These are phyloP conservation scores for Microplitis deprimator DNA, from an alignment of 2,888 invertebrate species.

Conservation along the genomic window DNA sequence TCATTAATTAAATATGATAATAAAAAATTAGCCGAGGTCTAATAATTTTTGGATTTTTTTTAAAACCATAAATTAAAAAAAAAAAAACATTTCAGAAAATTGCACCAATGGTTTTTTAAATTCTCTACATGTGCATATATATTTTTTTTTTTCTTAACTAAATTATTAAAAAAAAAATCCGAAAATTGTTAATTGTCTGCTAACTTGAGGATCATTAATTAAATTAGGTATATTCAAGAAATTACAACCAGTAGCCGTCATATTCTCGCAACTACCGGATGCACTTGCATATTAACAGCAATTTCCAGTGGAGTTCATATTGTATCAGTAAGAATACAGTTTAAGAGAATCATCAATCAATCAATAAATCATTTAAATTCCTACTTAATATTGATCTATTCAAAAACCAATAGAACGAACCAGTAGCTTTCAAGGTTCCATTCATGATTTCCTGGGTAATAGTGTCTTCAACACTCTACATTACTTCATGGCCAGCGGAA, in stretches of 20 bases:
- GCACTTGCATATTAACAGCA: constrained; percentile 26
- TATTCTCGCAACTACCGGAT: constrained; percentile 19
- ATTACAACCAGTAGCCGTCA: constrained; percentile 33
- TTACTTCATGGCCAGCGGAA: constrained; percentile 49
- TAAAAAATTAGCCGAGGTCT: no score
- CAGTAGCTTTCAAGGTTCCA: constrained; percentile 46
- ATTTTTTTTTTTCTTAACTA: no score
- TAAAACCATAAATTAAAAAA: no score
- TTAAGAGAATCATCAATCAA: not conserved
- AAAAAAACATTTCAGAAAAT: no score
- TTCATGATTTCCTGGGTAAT: constrained; percentile 35
- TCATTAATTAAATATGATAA: no score
- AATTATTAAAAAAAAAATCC: no score
- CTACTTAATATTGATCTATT: not conserved
- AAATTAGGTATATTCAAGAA: constrained; percentile 4
- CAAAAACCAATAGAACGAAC: constrained; percentile 37
- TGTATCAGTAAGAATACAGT: constrained; percentile 33
- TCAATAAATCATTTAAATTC: not conserved
- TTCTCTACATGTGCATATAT: no score
- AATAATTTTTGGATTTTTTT: no score
- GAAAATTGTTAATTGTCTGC: no score
- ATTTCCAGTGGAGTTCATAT: constrained; percentile 38
- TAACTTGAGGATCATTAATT: not conserved
- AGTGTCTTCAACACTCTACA: constrained; percentile 44
- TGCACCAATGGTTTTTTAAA: no score